A percentile compares a stretch with the other conserved stretches of the same genome.
Evolutionary conservation across 2,113 vertebrate species (phyloP).

Genomic region (Hyaena hyaena): DNA sequence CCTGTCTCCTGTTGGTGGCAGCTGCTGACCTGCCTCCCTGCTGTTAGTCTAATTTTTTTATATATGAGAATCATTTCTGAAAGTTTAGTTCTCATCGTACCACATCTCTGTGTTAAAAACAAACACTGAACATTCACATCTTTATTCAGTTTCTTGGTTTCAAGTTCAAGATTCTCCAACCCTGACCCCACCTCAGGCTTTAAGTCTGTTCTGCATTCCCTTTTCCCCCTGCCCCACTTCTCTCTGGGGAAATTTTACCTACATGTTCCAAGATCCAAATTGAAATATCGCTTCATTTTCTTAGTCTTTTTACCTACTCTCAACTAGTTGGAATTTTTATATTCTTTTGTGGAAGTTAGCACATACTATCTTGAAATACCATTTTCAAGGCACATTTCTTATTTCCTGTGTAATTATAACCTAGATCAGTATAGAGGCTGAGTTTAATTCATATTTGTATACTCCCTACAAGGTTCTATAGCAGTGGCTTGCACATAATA

Average conservation of each 20-base stretch:
- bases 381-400: background rate
- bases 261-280: slow-evolving; percentile 23
- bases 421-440: background rate
- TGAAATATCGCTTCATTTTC: slow-evolving; percentile 46
- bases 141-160: slow-evolving; percentile 9
- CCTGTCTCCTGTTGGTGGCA: background rate
- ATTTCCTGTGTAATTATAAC: background rate
- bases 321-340: background rate
- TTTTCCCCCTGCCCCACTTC: background rate
- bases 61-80: slow-evolving; percentile 10
- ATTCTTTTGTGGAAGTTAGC: slow-evolving; percentile 22
- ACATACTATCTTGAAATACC: slow-evolving; percentile 28
- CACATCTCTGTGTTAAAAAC: slow-evolving; percentile 34
- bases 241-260: background rate
- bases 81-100: background rate
- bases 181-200: background rate
- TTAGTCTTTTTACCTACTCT: background rate
- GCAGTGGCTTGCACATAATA: slow-evolving; percentile 30
- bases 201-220: background rate
- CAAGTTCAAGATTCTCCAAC: slow-evolving; percentile 34
- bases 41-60: slow-evolving; percentile 14
- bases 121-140: background rate
- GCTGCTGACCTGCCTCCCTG: background rate
- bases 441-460: slow-evolving; percentile 49
- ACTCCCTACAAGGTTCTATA: background rate